Base-by-base conservation (phyloP, 1,140 invertebrate genomes). In the Leptinotarsa undecemlineata region DNA sequence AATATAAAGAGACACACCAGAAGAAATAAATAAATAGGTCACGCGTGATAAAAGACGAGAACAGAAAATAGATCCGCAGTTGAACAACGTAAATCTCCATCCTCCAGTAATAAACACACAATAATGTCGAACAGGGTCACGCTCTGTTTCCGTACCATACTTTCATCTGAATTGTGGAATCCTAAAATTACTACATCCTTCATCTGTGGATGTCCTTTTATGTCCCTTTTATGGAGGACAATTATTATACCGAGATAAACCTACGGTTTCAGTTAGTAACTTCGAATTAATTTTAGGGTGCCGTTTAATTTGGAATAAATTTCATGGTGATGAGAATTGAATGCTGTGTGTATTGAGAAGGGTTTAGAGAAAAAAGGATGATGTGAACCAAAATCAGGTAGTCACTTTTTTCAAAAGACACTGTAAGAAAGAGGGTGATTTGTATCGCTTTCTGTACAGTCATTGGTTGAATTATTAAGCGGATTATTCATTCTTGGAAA, bases 261-360 rank as follows among this genome's bases (percentile, higher is more conserved):
- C 51, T 57, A 57, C 51, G 51, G 15, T 57, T 57, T 57, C 51
- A 57, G 51, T 57, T 57, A 57, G 51, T 57, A n/a, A n/a, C 51
- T 57, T 15, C 51, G 51, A 57, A 57, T 57, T 57, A n/a, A 17
- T 57, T 57, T 19, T 8, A 57, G 51, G 51, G 51, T 15, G 51
- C 17, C n/a, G 51, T 57, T 57, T 15, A 57, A 57, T 57, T 57
- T 19, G 51, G n/a, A 57, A 57, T 57, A 57, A 57, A 57, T 6
- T 57, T 19, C 51, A 57, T 42, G 33, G 11, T 42, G 33, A 42
- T 42, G 33, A 11, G 33, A 42, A 11, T 42, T 11, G 33, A 11
- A 11, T 3, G 33, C 33, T 42, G 8, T 11, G 33, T 8, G 33
- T 3, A 42, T 11, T 42, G 33, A 11, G 8, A 42, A 42, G 33